phyloP scores from a whole-genome alignment of 2,888 invertebrate species.

The Amblyjoppa proteus region DNA sequence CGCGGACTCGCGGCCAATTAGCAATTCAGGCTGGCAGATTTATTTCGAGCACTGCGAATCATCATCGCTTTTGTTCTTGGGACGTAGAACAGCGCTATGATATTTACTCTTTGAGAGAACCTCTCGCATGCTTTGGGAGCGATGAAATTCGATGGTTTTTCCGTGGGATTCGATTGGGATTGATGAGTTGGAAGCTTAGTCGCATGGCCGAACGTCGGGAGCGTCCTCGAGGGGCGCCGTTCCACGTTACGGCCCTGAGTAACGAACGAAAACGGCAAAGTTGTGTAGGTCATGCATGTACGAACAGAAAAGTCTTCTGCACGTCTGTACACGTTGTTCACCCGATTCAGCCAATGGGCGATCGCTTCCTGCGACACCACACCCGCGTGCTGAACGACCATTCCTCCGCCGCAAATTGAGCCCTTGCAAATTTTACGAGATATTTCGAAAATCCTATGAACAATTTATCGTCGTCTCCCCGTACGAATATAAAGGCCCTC shows the following conservation, averaged over 20 bases:
- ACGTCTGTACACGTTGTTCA: slow-evolving; percentile 72
- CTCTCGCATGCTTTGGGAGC: background rate
- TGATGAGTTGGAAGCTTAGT: background rate
- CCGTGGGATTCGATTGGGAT: background rate
- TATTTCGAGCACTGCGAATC: background rate
- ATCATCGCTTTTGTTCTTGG: background rate
- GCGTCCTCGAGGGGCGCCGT: slow-evolving; percentile 36
- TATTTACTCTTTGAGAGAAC: background rate
- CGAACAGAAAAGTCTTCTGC: slow-evolving; percentile 69
- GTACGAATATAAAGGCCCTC: background rate
- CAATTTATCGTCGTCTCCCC: background rate
- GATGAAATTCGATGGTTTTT: background rate
- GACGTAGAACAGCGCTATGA: background rate
- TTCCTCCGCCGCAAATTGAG: slow-evolving; percentile 73
- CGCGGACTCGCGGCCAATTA: background rate
- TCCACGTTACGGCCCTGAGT: slow-evolving; percentile 71
- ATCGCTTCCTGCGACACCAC: slow-evolving; percentile 71
- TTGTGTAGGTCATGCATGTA: slow-evolving; percentile 72
- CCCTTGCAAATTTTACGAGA: slow-evolving; percentile 34
- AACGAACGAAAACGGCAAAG: slow-evolving; percentile 72
- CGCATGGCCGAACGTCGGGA: background rate
- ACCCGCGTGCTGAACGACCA: slow-evolving; percentile 71
- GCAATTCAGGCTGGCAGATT: background rate
- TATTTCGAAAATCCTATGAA: background rate
- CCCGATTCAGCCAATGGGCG: slow-evolving; percentile 75